phyloP scores from a whole-genome alignment of 2,113 vertebrate genomes.

The Menura novaehollandiae region DNA sequence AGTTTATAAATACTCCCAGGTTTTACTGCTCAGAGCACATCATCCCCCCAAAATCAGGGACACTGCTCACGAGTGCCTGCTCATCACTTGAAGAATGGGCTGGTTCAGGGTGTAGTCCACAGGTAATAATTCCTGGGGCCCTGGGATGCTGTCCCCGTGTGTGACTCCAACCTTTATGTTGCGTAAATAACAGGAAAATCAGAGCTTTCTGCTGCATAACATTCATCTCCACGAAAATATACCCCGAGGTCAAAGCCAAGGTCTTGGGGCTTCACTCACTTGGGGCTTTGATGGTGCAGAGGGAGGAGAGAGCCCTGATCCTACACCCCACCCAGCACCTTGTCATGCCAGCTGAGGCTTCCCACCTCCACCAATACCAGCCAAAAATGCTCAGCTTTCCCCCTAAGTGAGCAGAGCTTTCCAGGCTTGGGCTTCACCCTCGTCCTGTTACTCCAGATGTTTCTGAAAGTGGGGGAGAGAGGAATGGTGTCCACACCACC shows the following conservation, averaged over 20 bases:
- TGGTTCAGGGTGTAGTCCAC: accelerated
- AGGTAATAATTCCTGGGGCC: not conserved
- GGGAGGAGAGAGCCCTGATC: not conserved
- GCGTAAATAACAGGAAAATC: not conserved
- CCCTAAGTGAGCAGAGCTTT: accelerated
- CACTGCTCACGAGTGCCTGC: accelerated
- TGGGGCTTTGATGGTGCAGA: too few relatives aligned
- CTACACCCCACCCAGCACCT: not conserved
- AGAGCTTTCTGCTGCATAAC: not conserved
- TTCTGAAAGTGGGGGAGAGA: not conserved
- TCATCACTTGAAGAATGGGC: not conserved
- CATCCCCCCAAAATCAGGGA: not conserved
- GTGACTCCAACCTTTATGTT: not conserved
- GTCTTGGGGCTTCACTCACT: not conserved
- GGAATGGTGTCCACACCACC: accelerated
- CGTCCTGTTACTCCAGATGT: accelerated
- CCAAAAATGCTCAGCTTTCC: not conserved
- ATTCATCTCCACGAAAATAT: accelerated
- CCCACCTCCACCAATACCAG: accelerated
- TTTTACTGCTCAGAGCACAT: not conserved
- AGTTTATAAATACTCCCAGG: not conserved
- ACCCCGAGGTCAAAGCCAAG: accelerated
- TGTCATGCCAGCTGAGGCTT: not conserved
- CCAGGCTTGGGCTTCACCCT: not conserved
- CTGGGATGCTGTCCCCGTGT: not conserved